phyloP scores from a whole-genome alignment of 2,797 vertebrate genomes.

The Rhodeus uyekii region DNA sequence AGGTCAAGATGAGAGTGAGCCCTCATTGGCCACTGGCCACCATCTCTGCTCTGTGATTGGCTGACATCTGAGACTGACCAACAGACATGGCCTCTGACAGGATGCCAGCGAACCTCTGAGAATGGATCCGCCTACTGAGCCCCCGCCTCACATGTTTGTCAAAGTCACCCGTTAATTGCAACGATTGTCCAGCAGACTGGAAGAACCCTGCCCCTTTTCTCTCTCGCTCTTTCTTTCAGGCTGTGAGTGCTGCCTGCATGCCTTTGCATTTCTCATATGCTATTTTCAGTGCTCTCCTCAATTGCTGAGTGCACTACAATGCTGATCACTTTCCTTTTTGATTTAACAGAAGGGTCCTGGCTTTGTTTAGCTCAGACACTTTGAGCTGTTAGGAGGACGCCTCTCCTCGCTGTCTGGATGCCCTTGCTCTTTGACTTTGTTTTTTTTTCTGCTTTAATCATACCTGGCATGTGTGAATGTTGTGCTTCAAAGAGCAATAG shows the following conservation, averaged over 20 bases:
- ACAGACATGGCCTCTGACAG: constrained; percentile 78
- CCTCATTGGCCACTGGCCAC: constrained; percentile 82
- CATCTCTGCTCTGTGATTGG: constrained; percentile 81
- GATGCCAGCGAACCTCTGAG: constrained; percentile 65
- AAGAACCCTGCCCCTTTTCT: constrained; percentile 56
- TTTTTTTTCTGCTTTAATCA: constrained; percentile 11
- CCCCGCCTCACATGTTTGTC: constrained; percentile 65
- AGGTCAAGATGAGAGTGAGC: constrained; percentile 86
- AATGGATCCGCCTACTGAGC: constrained; percentile 52
- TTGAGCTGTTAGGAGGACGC: constrained; percentile 25
- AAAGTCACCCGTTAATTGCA: constrained; percentile 79
- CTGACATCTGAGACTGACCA: constrained; percentile 75
- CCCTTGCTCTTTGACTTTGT: constrained; percentile 17
- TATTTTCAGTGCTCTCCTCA: constrained; percentile 38
- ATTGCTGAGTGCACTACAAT: constrained; percentile 43
- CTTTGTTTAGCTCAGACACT: constrained; percentile 36
- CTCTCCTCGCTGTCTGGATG: background rate
- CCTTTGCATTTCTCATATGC: constrained; percentile 27
- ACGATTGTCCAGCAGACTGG: constrained; percentile 79
- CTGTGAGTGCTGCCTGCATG: constrained; percentile 22
- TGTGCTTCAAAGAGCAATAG: constrained; percentile 34
- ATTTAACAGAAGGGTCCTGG: constrained; percentile 38
- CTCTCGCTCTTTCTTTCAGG: constrained; percentile 23
- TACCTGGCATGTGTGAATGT: constrained; percentile 4
- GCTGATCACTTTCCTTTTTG: constrained; percentile 36